Evolutionary conservation across 2,797 vertebrate genomes (phyloP).

Genomic region (Esox lucius): DNA sequence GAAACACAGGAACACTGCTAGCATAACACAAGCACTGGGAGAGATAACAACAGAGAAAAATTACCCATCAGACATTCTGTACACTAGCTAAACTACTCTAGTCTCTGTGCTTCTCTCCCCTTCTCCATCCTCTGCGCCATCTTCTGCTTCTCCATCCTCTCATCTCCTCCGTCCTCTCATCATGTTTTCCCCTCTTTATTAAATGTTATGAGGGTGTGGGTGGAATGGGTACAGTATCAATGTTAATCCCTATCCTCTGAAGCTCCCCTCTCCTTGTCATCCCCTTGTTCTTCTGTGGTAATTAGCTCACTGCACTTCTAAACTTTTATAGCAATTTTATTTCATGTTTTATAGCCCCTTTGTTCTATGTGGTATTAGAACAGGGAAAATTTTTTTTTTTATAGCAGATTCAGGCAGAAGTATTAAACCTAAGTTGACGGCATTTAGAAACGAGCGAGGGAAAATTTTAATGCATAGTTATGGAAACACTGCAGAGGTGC

Average conservation of each 20-base stretch:
- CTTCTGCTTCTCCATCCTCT: not conserved
- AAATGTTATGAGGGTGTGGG: not conserved
- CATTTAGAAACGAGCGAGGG: not conserved
- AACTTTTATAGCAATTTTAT: conserved; percentile 13
- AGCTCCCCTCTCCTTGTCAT: not conserved
- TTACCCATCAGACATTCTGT: not conserved
- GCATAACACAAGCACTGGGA: not conserved
- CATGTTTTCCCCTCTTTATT: not conserved
- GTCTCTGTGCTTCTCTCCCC: not conserved
- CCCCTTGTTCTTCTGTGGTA: not conserved
- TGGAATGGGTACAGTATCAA: not conserved
- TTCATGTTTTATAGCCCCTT: conserved; percentile 9
- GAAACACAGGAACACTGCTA: not conserved
- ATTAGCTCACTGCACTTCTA: conserved; percentile 8
- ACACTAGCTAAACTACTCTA: not conserved
- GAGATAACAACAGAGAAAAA: not conserved
- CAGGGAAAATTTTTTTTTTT: too few species aligned
- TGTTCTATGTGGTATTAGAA: not conserved
- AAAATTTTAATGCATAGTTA: not conserved
- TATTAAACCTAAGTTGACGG: not conserved
- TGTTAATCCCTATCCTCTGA: not conserved
- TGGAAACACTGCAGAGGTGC: not conserved
- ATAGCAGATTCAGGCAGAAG: not conserved
- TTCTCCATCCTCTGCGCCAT: not conserved
- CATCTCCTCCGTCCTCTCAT: not conserved